Evolutionary conservation across 2,113 vertebrate species (phyloP), one percentile per base, ranked within the genome.

Genomic region (Channa maculata): DNA sequence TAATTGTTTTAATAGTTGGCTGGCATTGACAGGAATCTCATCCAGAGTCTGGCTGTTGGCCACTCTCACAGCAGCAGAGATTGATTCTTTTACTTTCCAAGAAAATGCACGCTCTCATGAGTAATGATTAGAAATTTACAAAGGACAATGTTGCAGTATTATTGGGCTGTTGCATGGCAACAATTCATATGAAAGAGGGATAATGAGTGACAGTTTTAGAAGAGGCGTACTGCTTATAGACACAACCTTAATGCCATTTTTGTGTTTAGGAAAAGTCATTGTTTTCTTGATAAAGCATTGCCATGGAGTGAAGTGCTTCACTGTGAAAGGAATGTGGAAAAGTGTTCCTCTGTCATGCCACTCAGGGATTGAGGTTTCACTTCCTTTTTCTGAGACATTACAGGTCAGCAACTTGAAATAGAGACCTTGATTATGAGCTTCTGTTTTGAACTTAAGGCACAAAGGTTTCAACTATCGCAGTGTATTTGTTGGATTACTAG

Each of bases 401-500:
- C 66, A 65, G 53, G 68, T 79, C 84, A 71, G 77, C 69, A 58
- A 77, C 88, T 88, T 46, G 55, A 88, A 91, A 92, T 90, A 81
- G 89, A 89, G 48, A 41, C 61, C 86, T 92, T 58, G 89, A 92
- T 94, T 90, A 76, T 90, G 72, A 59, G 84, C 84, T 69, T 66
- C 66, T 73, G 77, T 57, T 46, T 65, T 71, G 75, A 83, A 91
- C 70, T 60, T 45, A 71, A 90, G 70, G 86, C 75, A 67, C 77
- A 76, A 15, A 72, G 89, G 61, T 79, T 82, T 84, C 51, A 73
- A 33, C 64, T 79, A 74, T 80, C 3, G 3, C 53, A 7, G 46
- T 36, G 49, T 88, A 85, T 86, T 88, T 85, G 75, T 81, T 80
- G 71, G 38, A 48, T 81, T 80, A 66, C 55, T 36, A 52, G 3